Conservation (phyloP, 2,888 invertebrate species). For the Caenorhabditis japonica region DNA sequence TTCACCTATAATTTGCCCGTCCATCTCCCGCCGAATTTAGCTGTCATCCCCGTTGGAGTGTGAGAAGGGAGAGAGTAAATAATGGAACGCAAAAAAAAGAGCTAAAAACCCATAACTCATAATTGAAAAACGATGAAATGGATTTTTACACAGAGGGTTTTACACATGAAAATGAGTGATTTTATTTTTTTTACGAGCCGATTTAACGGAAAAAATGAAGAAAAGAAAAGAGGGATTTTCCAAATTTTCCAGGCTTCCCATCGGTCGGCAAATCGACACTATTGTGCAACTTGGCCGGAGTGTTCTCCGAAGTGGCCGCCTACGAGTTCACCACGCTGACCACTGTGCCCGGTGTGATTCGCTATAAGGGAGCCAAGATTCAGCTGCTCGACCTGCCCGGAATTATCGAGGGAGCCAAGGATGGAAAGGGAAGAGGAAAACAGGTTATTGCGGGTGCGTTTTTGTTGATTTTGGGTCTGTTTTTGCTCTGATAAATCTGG, state of each 20-base stretch:
- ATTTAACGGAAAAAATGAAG: slow-evolving; percentile 21
- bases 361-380: slow-evolving; percentile 90
- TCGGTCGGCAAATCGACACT: slow-evolving; percentile 99
- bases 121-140: too few relatives aligned
- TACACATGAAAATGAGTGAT: slow-evolving; percentile 31
- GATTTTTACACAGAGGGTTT: slow-evolving; percentile 14
- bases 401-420: slow-evolving; percentile 99
- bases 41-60: too few relatives aligned
- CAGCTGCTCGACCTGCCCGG: slow-evolving; percentile 97
- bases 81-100: too few relatives aligned
- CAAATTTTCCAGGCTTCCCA: slow-evolving; percentile 85
- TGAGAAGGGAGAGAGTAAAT: too few relatives aligned
- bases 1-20: too few relatives aligned
- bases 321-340: slow-evolving; percentile 99
- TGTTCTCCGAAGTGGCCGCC: slow-evolving; percentile 98
- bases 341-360: slow-evolving; percentile 93
- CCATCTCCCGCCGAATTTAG: too few relatives aligned
- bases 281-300: slow-evolving; percentile 96
- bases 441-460: slow-evolving; percentile 83
- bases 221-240: slow-evolving; percentile 10
- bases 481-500: too few relatives aligned
- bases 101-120: too few relatives aligned
- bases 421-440: slow-evolving; percentile 85
- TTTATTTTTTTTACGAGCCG: too few relatives aligned
- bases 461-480: too few relatives aligned